Percentiles rank a stretch among this genome's conserved stretches.
These are phyloP conservation scores for Antheraea mylitta DNA, from an alignment of 1,140 invertebrate species.

Conservation along the genomic window DNA sequence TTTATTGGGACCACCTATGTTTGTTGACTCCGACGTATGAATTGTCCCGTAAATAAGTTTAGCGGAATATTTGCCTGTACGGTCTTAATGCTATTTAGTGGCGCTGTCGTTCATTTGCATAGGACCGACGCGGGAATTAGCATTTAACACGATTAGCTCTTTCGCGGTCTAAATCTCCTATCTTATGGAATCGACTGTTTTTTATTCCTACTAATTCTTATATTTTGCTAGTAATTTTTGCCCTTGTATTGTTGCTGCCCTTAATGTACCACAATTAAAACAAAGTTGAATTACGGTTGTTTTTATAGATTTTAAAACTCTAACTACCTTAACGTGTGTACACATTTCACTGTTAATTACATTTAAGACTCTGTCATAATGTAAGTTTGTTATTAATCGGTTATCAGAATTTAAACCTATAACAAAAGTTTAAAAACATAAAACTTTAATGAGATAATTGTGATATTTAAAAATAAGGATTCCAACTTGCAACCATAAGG, in stretches of 20 bases:
- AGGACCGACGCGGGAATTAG: conserved; percentile 49
- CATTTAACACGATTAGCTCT: conserved; percentile 50
- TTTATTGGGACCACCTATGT: conserved; percentile 76
- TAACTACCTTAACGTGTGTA: too few species aligned
- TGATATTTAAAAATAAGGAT: conserved; percentile 21
- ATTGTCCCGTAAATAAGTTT: conserved; percentile 77
- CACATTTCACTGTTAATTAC: too few species aligned
- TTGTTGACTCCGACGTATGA: conserved; percentile 70
- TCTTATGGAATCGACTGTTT: not conserved
- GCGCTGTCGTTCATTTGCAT: conserved; percentile 58
- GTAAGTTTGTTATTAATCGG: too few species aligned
- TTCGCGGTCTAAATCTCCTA: conserved; percentile 35
- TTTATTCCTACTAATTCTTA: not conserved
- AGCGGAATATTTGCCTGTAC: conserved; percentile 58
- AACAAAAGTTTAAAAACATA: too few species aligned
- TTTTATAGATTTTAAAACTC: too few species aligned
- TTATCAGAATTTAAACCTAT: too few species aligned
- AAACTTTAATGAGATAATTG: not conserved
- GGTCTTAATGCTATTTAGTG: conserved; percentile 61
- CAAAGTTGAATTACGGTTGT: too few species aligned
- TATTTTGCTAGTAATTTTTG: not conserved
- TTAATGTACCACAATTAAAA: too few species aligned
- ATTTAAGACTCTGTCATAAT: too few species aligned
- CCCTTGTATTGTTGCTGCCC: too few species aligned
- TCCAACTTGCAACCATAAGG: conserved; percentile 24